A percentile compares a stretch with the other conserved stretches of the same genome.
phyloP scores from a whole-genome alignment of 2,888 invertebrate genomes.

The Tolmerus cingulatus region DNA sequence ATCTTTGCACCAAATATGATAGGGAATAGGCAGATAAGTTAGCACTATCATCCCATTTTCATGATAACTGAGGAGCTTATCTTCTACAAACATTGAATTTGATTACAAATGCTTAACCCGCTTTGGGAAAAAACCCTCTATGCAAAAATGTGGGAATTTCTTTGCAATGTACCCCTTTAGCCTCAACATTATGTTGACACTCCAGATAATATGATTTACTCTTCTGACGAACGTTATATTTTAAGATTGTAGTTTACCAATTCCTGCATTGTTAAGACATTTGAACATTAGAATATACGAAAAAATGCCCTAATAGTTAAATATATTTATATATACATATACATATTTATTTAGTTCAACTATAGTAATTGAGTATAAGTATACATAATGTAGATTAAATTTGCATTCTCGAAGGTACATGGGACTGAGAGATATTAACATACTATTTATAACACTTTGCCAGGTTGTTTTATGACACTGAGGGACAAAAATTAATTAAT shows the following conservation, averaged over 20 bases:
- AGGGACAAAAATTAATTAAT: too few species aligned
- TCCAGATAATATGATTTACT: neutral
- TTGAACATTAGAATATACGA: too few species aligned
- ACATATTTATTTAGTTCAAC: too few species aligned
- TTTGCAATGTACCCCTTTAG: neutral
- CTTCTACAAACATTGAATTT: neutral
- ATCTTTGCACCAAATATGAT: conserved; percentile 3
- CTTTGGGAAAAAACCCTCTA: neutral
- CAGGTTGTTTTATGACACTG: too few species aligned
- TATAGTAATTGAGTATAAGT: too few species aligned
- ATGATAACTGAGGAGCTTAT: neutral
- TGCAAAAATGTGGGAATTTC: neutral
- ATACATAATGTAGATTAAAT: too few species aligned
- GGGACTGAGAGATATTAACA: too few species aligned
- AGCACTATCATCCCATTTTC: conserved; percentile 28
- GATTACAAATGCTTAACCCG: neutral
- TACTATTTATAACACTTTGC: too few species aligned
- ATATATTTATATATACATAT: too few species aligned
- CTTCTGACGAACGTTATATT: neutral
- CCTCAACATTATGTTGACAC: neutral
- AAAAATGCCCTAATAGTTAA: too few species aligned
- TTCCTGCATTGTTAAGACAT: too few species aligned
- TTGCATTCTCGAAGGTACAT: too few species aligned
- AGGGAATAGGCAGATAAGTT: conserved; percentile 30
- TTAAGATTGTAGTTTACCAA: neutral